phyloP scores from a whole-genome alignment of 2,113 vertebrate genomes.

The Ariopsis seemanni region DNA sequence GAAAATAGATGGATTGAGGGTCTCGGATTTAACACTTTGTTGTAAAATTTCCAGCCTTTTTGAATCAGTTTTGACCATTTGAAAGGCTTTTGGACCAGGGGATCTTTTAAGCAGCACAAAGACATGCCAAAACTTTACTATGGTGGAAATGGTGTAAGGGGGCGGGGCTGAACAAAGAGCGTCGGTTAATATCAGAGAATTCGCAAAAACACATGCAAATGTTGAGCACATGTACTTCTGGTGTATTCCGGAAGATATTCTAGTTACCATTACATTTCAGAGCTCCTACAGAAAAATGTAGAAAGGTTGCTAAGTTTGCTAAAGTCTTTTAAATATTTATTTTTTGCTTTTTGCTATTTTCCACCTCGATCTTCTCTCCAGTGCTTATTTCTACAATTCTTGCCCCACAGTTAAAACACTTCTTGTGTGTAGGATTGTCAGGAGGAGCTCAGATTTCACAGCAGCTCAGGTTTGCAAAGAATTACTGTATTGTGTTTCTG shows the following conservation, averaged over 20 bases:
- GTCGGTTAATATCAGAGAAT: background rate
- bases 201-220: background rate
- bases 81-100: too few species aligned
- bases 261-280: background rate
- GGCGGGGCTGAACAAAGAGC: background rate
- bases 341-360: background rate
- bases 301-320: background rate
- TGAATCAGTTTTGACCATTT: background rate
- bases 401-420: background rate
- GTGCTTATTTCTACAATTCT: background rate
- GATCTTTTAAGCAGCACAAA: too few species aligned
- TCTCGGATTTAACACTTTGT: too few species aligned
- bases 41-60: too few species aligned
- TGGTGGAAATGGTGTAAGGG: background rate
- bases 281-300: background rate
- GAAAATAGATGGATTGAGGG: too few species aligned
- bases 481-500: background rate
- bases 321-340: background rate
- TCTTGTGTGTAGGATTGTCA: background rate
- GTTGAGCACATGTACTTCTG: background rate
- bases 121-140: background rate
- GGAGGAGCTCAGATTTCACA: background rate
- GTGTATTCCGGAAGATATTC: background rate
- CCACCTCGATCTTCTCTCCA: background rate
- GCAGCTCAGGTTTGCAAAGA: background rate